These are phyloP conservation scores for Enteromius viviparus DNA, from an alignment of 2,797 vertebrate species.

Conservation along the genomic window DNA sequence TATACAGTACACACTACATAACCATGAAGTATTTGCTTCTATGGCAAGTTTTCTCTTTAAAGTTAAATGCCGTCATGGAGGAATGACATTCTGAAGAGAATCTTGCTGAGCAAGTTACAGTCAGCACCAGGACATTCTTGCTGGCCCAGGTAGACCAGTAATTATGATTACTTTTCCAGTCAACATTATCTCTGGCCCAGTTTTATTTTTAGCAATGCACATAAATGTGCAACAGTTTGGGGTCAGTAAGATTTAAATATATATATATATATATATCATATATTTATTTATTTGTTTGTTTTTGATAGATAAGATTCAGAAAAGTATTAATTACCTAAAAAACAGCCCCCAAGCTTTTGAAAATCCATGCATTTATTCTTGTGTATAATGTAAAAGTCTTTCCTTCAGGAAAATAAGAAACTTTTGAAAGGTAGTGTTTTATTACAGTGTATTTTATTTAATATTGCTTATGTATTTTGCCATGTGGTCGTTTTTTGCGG, in stretches of 20 bases:
- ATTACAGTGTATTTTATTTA: not conserved
- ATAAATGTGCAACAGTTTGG: not conserved
- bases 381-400: not conserved
- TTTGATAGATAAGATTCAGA: too few relatives aligned
- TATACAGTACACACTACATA: not conserved
- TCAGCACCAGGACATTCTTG: not conserved
- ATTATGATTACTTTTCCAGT: not conserved
- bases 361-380: not conserved
- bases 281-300: too few relatives aligned
- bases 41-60: not conserved
- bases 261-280: not conserved
- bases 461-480: too few relatives aligned
- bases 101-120: conserved; percentile 21
- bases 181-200: not conserved
- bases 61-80: not conserved
- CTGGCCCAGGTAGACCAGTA: not conserved
- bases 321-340: not conserved
- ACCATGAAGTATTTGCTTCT: not conserved
- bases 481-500: too few relatives aligned
- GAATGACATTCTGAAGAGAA: not conserved
- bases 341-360: not conserved
- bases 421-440: not conserved
- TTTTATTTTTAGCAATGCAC: not conserved
- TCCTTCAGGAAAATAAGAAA: not conserved
- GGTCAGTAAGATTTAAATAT: not conserved